Base-by-base conservation (phyloP, 2,888 invertebrate genomes). In the Hermaeophaga mercurialis region DNA sequence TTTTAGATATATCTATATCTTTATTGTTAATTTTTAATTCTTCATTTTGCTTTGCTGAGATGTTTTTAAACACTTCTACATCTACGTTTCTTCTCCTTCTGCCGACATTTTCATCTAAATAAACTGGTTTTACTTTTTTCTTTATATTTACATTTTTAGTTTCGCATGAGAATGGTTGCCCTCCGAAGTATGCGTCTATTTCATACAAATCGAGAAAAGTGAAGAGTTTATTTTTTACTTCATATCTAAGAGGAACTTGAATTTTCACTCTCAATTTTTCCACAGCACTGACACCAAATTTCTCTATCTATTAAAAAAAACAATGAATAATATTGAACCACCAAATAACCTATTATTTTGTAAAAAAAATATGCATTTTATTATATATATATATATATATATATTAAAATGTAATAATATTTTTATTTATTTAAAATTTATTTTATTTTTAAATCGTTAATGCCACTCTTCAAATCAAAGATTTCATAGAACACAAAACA, bases 251-350 rank as follows among this genome's bases (percentile, higher is more conserved):
- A 1, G 80, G 80, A 18, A 80, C 64, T 22, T 63, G 61, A 9
- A 81, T 61, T 19, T 61, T 65, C 1, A 79, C 55, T 17, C 56
- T 24, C 2, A 76, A 72, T 56, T 73, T 71, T 9, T 76, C 71
- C 3, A 80, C 70, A 5, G 78, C 74, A 66, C 79, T 80, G 0
- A 59, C 63, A 12, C 79, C 80, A 47, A 75, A 73, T 64, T 78
- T 79, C 61, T 64, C 65, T 54, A 75, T 67, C 68, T 70, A 71
- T 48, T 70, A 66, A 33, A 14, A 14, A 26, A 39, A 3, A 12
- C 19, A n/a, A n/a, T n/a, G n/a, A n/a, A n/a, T n/a, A n/a, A n/a
- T n/a, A n/a, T n/a, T n/a, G n/a, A n/a, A n/a, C n/a, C n/a, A n/a
- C n/a, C n/a, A n/a, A n/a, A n/a, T n/a, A n/a, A n/a, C n/a, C n/a